Evolutionary conservation across 2,888 invertebrate species (phyloP), one percentile per base, ranked within the genome.

Genomic region (Esperia sulphurella): DNA sequence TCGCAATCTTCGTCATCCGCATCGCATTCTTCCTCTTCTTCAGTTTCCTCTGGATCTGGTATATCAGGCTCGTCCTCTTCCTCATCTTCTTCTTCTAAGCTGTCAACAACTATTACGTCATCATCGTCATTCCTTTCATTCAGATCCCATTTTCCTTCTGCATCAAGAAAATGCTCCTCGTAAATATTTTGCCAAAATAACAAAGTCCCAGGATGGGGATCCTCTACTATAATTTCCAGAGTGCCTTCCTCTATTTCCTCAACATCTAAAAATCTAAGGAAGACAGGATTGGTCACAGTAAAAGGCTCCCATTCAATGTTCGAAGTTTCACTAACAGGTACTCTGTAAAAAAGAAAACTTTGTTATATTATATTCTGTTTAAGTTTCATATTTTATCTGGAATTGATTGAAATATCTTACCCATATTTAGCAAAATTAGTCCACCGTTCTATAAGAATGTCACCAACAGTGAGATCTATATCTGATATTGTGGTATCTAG

Each of bases 361-460:
- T 37, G 28, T 9, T 28, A 30, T 2, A 40, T 33, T 37, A 33
- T 14, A 46, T 46, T 5, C 21, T 2, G 2, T 5, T 21, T 5
- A 21, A 21, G 21, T 21, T 21, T 21, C 21, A 21, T 3, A 21
- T 21, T 21, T 2, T 21, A 21, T 3, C 2, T 21, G 21, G 21
- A 8, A 30, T 43, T 13, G 37, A 8, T n/a, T 10, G 33, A n/a
- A 21, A 41, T 14, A 42, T 12, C 77, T 63, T 61, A 88, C 88
- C 83, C 79, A 45, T 61, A 67, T 65, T 76, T 85, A 21, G 82
- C 86, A 59, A 88, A 88, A 50, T 79, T 85, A 0, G 83, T 81
- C 87, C 87, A 88, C 10, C 88, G 71, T 50, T 86, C 83, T 13
- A 83, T 61, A 4, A 88, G 59, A 48, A 83, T 71, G 8, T 84